Evolutionary conservation across 2,797 vertebrate genomes (phyloP), one percentile per base, ranked within the genome.

Genomic region (Clarias pachynema): DNA sequence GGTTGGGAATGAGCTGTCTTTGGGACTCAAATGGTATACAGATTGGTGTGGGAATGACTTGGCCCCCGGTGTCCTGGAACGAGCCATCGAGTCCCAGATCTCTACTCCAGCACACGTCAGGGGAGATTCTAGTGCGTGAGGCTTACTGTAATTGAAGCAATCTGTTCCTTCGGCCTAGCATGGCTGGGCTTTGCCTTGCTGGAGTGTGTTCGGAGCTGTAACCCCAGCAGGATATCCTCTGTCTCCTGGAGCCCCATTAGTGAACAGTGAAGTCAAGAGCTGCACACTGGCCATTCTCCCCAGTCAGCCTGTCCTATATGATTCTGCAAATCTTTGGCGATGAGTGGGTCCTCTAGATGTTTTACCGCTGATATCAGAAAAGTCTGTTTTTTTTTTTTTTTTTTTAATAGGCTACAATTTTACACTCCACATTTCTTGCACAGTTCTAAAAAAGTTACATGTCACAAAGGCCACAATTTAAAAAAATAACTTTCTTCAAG

Each of bases 131-230:
- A 87, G 91, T 91, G 91, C 88, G 87, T 92, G 93, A 93, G 92
- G 90, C 89, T 91, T 81, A 89, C 90, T 93, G 93, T 95, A 95
- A 95, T 95, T 95, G 94, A 93, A 93, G 90, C 93, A 94, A 94
- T 95, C 93, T 94, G 92, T 94, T 94, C 91, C 90, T 91, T 89
- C 90, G 90, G 92, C 90, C 91, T 86, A 84, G 82, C 90, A 92
- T 90, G 89, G 91, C 91, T 37, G 87, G 89, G 90, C 84, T 90
- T 89, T 78, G 72, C 81, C 65, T 29, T 60, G 65, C 73, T 79
- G 83, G 86, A 89, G 89, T 92, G 91, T 91, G 93, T 93, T 94
- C 93, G 93, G 93, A 95, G 92, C 93, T 91, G 86, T 90, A 94
- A 91, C 91, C 92, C 92, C 87, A 87, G 90, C 89, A 91, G 92